Conservation (phyloP, 2,797 vertebrate genomes). For the Graptemys geographica region DNA sequence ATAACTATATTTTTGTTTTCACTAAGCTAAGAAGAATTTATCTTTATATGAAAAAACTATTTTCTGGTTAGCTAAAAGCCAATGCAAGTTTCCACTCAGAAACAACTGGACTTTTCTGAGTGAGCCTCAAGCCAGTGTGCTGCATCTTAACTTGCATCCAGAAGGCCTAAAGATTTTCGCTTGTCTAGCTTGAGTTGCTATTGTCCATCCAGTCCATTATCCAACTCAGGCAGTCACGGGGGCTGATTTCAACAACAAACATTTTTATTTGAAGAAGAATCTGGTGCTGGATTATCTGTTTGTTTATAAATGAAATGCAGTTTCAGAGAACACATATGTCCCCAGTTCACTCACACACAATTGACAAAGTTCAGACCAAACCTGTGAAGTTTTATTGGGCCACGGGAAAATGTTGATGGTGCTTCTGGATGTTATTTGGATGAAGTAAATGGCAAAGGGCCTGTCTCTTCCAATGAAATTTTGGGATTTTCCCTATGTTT, state of each 20-base stretch:
- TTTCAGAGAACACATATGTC: rapidly evolving
- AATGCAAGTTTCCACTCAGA: rapidly evolving
- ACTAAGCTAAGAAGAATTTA: not conserved
- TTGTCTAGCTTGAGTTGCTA: not conserved
- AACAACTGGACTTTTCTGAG: not conserved
- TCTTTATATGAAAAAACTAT: not conserved
- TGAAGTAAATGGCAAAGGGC: not conserved
- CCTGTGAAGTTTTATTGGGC: not conserved
- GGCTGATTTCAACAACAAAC: not conserved
- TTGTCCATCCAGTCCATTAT: not conserved
- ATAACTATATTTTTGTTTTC: not conserved
- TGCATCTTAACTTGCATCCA: not conserved
- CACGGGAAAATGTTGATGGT: not conserved
- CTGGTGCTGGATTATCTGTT: not conserved
- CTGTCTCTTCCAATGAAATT: not conserved
- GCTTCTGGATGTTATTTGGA: not conserved
- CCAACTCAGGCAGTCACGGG: not conserved
- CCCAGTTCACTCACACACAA: not conserved
- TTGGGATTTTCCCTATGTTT: not conserved
- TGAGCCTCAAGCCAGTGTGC: not conserved
- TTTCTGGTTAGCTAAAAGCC: not conserved
- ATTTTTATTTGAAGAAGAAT: not conserved
- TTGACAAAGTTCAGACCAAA: not conserved
- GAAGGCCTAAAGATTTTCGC: not conserved
- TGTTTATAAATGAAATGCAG: not conserved